Conservation (phyloP, 2,797 vertebrate genomes). For the Lithobates pipiens region DNA sequence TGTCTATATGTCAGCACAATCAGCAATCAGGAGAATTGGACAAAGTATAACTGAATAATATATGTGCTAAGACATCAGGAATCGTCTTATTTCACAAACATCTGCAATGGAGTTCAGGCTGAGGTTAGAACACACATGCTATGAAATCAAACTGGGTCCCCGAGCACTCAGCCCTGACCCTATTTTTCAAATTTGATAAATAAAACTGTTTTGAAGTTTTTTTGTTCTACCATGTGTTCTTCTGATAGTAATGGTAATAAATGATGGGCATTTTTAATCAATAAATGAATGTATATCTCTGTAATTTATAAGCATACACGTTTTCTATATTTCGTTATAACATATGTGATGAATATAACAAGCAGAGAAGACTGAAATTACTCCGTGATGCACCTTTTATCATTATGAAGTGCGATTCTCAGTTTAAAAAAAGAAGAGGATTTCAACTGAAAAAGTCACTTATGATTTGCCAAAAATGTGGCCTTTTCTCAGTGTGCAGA, state of each 20-base stretch:
- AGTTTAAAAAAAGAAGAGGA: not conserved
- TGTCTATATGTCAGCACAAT: constrained; percentile 2
- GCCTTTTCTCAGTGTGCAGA: not conserved
- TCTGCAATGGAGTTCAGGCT: constrained; percentile 48
- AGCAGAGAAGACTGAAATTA: not conserved
- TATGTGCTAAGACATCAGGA: constrained; percentile 42
- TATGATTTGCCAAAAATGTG: not conserved
- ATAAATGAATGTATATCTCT: not conserved
- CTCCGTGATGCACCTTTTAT: not conserved
- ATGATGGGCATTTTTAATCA: constrained; percentile 37
- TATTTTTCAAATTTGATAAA: constrained; percentile 51
- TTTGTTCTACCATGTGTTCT: constrained; percentile 24
- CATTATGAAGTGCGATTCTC: not conserved
- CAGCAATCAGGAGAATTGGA: constrained; percentile 21
- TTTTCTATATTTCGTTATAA: not conserved
- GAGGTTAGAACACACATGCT: constrained; percentile 53
- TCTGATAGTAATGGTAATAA: constrained; percentile 26
- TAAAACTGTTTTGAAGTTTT: constrained; percentile 37
- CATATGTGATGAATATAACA: not conserved
- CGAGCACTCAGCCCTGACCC: constrained; percentile 19
- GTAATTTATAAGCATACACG: constrained; percentile 12
- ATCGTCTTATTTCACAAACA: constrained; percentile 4
- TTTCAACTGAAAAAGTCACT: not conserved
- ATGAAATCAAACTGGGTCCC: constrained; percentile 32
- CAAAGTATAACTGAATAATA: constrained; percentile 17